A percentile compares a stretch with the other conserved stretches of the same genome.
phyloP scores from a whole-genome alignment of 2,797 vertebrate genomes.

The Sarcophilus harrisii region DNA sequence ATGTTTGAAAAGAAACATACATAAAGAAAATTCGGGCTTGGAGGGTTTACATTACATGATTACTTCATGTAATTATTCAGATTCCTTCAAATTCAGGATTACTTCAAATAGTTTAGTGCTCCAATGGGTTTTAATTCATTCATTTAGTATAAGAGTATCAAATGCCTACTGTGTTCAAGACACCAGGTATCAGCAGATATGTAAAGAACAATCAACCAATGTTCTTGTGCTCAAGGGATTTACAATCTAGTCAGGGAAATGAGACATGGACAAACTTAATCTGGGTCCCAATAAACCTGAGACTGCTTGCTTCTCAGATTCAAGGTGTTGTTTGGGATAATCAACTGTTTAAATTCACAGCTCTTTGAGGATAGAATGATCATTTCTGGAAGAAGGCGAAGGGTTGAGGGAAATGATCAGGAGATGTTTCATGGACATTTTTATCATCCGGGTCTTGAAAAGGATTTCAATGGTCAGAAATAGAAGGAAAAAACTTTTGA shows the following conservation, averaged over 20 bases:
- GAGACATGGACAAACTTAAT: neutral
- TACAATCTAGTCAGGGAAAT: neutral
- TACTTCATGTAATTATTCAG: neutral
- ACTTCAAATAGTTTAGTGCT: neutral
- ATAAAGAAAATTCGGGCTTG: neutral
- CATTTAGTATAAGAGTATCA: neutral
- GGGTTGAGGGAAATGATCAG: neutral
- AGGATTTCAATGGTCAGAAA: neutral
- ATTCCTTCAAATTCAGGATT: neutral
- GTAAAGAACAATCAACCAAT: neutral
- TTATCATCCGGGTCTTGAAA: neutral
- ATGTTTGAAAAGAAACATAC: neutral
- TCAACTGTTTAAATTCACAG: neutral
- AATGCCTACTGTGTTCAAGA: neutral
- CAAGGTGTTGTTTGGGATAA: neutral
- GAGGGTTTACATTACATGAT: neutral
- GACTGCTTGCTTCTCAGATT: neutral
- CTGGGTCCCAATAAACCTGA: neutral
- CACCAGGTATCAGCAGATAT: neutral
- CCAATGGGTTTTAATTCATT: neutral
- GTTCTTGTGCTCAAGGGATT: neutral
- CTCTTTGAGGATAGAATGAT: neutral
- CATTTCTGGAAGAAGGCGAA: neutral
- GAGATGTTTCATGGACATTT: neutral
- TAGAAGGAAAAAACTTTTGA: neutral